Conservation (phyloP, 2,113 vertebrate species). For the Thunnus thynnus region DNA sequence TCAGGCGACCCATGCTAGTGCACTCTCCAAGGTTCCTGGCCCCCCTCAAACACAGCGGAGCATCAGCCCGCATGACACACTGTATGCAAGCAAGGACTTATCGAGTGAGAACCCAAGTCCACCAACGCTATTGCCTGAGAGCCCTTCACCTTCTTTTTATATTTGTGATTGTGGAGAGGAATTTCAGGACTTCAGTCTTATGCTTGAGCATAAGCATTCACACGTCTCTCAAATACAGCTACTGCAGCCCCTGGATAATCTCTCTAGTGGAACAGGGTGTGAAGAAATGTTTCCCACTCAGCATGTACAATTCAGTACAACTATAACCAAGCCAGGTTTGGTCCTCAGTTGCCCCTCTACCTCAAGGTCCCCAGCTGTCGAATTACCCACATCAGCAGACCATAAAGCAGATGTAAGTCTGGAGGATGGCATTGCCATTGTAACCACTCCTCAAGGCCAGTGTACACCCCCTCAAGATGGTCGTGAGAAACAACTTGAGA, state of each 20-base stretch:
- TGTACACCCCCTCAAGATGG: conserved; percentile 23
- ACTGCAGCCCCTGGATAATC: conserved; percentile 32
- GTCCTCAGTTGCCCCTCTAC: conserved; percentile 48
- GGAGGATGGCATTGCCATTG: conserved; percentile 47
- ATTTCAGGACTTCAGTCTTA: conserved; percentile 72
- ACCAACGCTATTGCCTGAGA: conserved; percentile 29
- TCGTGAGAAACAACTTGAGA: conserved; percentile 41
- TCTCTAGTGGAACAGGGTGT: conserved; percentile 9
- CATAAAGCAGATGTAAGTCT: conserved; percentile 34
- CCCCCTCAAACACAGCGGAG: conserved; percentile 47
- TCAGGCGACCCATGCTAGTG: conserved; percentile 73
- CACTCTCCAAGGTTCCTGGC: conserved; percentile 45
- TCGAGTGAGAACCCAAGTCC: conserved; percentile 49
- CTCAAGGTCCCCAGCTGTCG: conserved; percentile 54
- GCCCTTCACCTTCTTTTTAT: conserved; percentile 64
- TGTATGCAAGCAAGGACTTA: conserved; percentile 61
- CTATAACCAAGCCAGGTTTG: conserved; percentile 36
- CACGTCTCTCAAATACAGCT: conserved; percentile 64
- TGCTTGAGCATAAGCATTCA: conserved; percentile 78
- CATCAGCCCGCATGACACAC: conserved; percentile 44
- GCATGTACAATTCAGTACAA: conserved; percentile 23
- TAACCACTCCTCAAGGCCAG: conserved; percentile 48
- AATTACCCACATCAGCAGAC: conserved; percentile 41
- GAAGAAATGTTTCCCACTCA: conserved; percentile 22
- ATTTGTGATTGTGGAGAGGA: conserved; percentile 82